Evolutionary conservation across 2,797 vertebrate genomes (phyloP).

Genomic region (Thripadectes ignobilis): DNA sequence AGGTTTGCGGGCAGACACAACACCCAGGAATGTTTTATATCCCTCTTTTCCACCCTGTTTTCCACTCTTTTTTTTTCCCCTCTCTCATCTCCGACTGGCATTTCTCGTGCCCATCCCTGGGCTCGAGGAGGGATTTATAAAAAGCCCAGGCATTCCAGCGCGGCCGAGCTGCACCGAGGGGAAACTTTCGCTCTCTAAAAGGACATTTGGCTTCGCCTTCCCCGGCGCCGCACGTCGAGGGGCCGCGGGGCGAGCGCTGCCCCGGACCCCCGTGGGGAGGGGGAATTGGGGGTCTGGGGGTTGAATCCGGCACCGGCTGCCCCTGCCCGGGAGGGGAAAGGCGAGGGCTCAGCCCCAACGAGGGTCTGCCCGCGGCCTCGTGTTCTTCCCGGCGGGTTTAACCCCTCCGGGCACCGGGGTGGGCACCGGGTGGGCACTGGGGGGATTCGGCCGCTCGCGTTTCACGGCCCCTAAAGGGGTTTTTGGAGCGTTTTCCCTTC

Average conservation of each 20-base stretch:
- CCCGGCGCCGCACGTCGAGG: constrained; percentile 38
- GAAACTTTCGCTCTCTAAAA: constrained; percentile 57
- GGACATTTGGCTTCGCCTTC: constrained; percentile 40
- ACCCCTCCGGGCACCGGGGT: neutral
- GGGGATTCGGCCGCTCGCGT: rapidly evolving
- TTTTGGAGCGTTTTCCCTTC: rapidly evolving
- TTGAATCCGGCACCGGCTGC: too few relatives aligned
- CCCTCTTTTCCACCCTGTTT: neutral
- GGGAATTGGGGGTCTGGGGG: neutral
- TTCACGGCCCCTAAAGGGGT: rapidly evolving
- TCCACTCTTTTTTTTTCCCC: rapidly evolving
- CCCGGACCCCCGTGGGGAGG: neutral
- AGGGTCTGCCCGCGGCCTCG: neutral
- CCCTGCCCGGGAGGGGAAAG: rapidly evolving
- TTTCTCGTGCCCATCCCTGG: constrained; percentile 21
- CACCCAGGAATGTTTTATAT: rapidly evolving
- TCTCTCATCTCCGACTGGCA: neutral
- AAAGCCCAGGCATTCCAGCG: constrained; percentile 48
- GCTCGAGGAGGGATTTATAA: constrained; percentile 24
- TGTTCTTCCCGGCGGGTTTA: rapidly evolving
- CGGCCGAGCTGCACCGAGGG: constrained; percentile 32
- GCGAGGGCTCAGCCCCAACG: rapidly evolving
- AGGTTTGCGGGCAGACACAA: neutral
- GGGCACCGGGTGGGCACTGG: neutral
- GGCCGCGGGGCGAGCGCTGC: neutral